Percentiles rank a stretch among this genome's conserved stretches.
These are phyloP conservation scores for Amblyjoppa proteus DNA, from an alignment of 2,888 invertebrate species.

Conservation along the genomic window DNA sequence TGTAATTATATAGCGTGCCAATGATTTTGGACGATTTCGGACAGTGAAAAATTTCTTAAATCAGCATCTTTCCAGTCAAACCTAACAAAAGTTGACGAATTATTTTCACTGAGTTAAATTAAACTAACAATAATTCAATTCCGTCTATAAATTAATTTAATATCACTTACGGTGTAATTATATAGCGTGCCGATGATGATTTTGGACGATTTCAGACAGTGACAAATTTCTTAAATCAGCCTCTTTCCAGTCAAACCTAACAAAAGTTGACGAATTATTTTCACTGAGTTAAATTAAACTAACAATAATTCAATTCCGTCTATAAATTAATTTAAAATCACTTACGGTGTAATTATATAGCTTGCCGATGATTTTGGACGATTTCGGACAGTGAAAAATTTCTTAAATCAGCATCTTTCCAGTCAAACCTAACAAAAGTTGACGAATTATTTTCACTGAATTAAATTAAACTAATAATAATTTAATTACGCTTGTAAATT, in stretches of 20 bases:
- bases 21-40: neutral
- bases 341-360: neutral
- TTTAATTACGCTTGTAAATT: neutral
- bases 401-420: neutral
- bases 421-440: neutral
- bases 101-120: neutral
- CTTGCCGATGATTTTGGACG: neutral
- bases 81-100: neutral
- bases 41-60: neutral
- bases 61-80: neutral
- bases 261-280: neutral
- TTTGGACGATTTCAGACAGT: neutral
- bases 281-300: neutral
- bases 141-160: neutral
- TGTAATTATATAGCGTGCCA: neutral
- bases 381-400: neutral
- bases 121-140: neutral
- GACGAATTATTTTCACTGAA: neutral
- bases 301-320: neutral
- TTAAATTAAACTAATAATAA: neutral
- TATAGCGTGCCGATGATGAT: neutral
- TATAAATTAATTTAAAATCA: neutral
- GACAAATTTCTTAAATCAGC: neutral
- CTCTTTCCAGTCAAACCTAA: neutral
- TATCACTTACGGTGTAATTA: neutral